Evolutionary conservation across 92 coral and sea anemone genomes (phyloP), one percentile per base, ranked within the genome.

Genomic region (Muricea muricata): DNA sequence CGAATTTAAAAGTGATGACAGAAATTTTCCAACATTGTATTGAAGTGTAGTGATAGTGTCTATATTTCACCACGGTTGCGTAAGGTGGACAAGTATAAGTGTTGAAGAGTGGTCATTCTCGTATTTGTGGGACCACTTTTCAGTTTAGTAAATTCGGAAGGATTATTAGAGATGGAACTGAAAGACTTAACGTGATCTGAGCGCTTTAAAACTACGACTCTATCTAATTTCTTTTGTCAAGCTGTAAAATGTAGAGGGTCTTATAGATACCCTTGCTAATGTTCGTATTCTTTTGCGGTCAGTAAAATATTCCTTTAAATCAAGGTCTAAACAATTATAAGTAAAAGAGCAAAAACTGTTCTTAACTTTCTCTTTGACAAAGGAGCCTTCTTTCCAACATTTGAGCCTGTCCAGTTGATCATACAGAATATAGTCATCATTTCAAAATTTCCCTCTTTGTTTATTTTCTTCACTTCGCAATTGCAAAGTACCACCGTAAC

Each of bases 221-320:
- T 85, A 39, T 88, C n/a, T n/a, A n/a, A n/a, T n/a, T 50, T 71
- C 88, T 88, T 73, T 88, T 88, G 37, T 83, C 91, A 33, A 88
- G 88, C 68, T 88, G 82, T 3, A 78, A 48, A n/a, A 86, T 66
- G 28, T n/a, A n/a, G n/a, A n/a, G n/a, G n/a, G n/a, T n/a, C n/a
- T n/a, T n/a, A n/a, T n/a, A n/a, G n/a, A n/a, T n/a, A n/a, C n/a
- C n/a, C n/a, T n/a, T n/a, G n/a, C n/a, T n/a, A n/a, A n/a, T n/a
- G n/a, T n/a, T n/a, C n/a, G n/a, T n/a, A n/a, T n/a, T n/a, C n/a
- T n/a, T n/a, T n/a, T n/a, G n/a, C n/a, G n/a, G n/a, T n/a, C n/a
- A n/a, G n/a, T n/a, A n/a, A n/a, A n/a, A n/a, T n/a, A n/a, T n/a
- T n/a, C n/a, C n/a, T n/a, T n/a, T n/a, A n/a, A n/a, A n/a, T n/a